phyloP scores from a whole-genome alignment of 2,888 invertebrate species.

The Ophion obscuratus region DNA sequence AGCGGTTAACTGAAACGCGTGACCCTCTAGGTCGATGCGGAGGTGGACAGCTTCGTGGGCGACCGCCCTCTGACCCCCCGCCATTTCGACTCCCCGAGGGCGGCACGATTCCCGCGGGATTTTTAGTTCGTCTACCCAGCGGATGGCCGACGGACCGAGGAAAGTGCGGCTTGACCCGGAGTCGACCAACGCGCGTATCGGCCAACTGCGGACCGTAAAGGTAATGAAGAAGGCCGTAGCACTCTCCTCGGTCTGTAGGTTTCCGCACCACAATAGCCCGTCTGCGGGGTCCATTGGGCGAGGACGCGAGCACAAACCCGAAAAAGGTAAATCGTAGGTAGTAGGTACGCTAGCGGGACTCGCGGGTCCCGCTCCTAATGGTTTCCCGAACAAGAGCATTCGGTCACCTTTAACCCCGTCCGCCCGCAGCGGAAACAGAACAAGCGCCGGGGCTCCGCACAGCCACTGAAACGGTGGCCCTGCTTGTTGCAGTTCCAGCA shows the following conservation, averaged over 20 bases:
- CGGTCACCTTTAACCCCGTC: neutral
- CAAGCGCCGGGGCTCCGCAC: neutral
- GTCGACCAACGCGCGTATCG: neutral
- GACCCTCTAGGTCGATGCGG: neutral
- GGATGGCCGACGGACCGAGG: neutral
- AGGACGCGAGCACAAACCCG: too few relatives aligned
- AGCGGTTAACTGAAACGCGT: neutral
- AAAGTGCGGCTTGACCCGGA: slow-evolving; percentile 14
- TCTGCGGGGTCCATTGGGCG: neutral
- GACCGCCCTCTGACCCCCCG: slow-evolving; percentile 24
- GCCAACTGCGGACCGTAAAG: neutral
- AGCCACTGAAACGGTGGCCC: neutral
- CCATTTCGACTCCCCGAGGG: slow-evolving; percentile 8
- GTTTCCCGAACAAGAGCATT: slow-evolving; percentile 7
- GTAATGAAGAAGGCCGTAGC: slow-evolving; percentile 24
- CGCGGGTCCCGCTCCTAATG: slow-evolving; percentile 3
- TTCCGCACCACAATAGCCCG: neutral
- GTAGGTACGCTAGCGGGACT: neutral
- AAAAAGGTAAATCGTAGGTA: neutral
- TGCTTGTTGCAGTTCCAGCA: slow-evolving; percentile 2
- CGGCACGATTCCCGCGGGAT: slow-evolving; percentile 53
- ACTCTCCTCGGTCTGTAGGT: neutral
- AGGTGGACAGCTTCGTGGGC: neutral
- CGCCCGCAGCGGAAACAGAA: slow-evolving; percentile 9
- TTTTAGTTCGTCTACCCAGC: slow-evolving; percentile 37